These are phyloP conservation scores for Panthera tigris DNA, from an alignment of 2,113 vertebrate genomes.

Conservation along the genomic window DNA sequence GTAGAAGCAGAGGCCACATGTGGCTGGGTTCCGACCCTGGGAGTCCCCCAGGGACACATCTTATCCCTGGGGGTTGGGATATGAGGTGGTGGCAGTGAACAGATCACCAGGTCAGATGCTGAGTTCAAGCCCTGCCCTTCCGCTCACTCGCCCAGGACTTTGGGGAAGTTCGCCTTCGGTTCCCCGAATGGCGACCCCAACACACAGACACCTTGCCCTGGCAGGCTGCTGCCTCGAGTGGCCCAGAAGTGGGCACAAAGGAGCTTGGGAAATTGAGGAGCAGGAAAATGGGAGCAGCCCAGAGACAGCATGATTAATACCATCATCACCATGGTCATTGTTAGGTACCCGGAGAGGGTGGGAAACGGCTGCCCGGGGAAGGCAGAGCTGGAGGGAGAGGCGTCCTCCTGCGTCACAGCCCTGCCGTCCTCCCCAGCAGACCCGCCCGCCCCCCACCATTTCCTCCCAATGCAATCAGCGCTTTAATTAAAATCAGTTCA, in stretches of 20 bases:
- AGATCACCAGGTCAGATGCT: neutral
- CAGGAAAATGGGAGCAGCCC: neutral
- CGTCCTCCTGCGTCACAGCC: neutral
- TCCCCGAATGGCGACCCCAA: neutral
- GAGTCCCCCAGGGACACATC: neutral
- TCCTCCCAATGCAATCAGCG: neutral
- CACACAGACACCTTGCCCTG: accelerated
- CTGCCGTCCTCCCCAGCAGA: neutral
- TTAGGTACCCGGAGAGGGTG: neutral
- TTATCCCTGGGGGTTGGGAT: neutral
- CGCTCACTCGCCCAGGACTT: accelerated
- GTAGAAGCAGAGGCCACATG: neutral
- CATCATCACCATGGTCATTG: accelerated
- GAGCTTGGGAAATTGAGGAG: neutral
- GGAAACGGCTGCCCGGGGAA: neutral
- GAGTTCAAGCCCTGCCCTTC: neutral
- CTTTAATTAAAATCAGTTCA: constrained; percentile 66
- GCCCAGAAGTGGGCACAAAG: neutral
- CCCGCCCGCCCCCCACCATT: accelerated
- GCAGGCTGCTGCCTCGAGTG: neutral
- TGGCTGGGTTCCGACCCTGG: neutral
- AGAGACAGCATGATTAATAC: accelerated
- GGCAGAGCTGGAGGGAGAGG: neutral
- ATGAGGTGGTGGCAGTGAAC: accelerated
- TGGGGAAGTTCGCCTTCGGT: too few relatives aligned